Base-by-base conservation (phyloP, 2,113 vertebrate genomes). In the Prietella phreatophila region DNA sequence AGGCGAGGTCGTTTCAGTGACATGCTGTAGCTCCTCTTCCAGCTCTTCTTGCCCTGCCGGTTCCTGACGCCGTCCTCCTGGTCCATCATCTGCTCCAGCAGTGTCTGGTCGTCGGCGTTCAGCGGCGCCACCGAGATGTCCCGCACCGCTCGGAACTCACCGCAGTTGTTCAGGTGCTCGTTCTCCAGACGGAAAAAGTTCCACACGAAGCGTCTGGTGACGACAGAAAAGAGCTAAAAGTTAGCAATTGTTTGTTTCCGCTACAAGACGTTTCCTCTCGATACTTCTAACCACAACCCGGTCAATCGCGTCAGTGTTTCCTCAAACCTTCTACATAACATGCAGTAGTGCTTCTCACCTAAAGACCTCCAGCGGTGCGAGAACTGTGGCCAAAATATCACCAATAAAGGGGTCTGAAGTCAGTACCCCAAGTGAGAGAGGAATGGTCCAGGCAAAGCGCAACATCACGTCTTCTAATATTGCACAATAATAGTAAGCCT, bases 21-120 rank as follows among this genome's bases (percentile, higher is more conserved):
- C 92, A 99, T 95, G 90, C 97, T 99, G 94, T 98, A 98, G 94
- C 96, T 98, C 88, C 97, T 96, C 91, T 99, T 99, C 98, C 97
- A 99, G 80, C 92, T 95, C 91, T 97, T 98, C 94, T 96, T 99
- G 92, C 99, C 99, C 92, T 96, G 96, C 36, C 98, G 96, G 93
- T 99, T 99, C 47, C 97, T 94, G 5, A 99, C 98, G 0, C 98
- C 98, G 0, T 99, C 98, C 17, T 99, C 98, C 95, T 98, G 98
- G 95, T 99, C 98, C 98, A 99, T 99, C 98, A 99, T 99, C 94
- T 99, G 98, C 88, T 99, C 98, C 92, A 99, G 95, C 67, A 99
- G 95, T 0, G 98, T 99, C 94, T 99, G 97, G 93, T 99, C 98
- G 1, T 99, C 98, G 0, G 98, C 98, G 0, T 99, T 99, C 69